Base-by-base conservation (phyloP, 2,888 invertebrate species). In the Nematopogon swammerdamellus region DNA sequence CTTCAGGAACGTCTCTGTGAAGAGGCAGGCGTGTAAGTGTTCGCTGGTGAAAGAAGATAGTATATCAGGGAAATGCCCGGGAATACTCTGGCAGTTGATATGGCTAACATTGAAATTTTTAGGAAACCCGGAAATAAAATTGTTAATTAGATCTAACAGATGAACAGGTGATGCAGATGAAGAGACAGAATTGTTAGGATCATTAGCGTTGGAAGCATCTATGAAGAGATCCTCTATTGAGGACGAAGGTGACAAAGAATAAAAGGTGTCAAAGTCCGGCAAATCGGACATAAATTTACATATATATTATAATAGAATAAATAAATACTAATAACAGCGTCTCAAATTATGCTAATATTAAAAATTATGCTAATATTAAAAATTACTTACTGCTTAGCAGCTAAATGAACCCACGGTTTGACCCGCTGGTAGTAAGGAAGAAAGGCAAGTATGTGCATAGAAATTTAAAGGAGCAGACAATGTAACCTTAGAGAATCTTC, bases 1-100 rank as follows among this genome's bases (percentile, higher is more conserved):
- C 18, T 52, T 54, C 10, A 54, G 48, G 36, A 44, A 51, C 8
- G 48, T 46, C 30, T 54, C 54, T 1, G 51, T 43, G 16, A 53
- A 42, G 18, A 53, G 44, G 19, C 44, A 44, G 2, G 47, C 50
- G 18, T 53, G 47, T 18, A 49, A 20, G 11, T n/a, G 1, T 5
- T 47, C 6, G n/a, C 19, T 47, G 11, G 16, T 47, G n/a, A 49
- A 51, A 49, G 45, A 17, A n/a, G 46, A n/a, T n/a, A n/a, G 44
- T 19, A 50, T 19, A 6, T 49, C 49, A 10, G 49, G 11, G n/a
- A 36, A 47, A 36, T 47, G 47, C 3, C 49, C 20, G 19, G 30
- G 42, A 45, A 49, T 47, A 46, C 49, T 51, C 16, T 51, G 49
- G 18, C 49, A 49, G 44, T 49, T 51, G 4, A 51, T 49, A 19